Evolutionary conservation across 2,797 vertebrate genomes (phyloP).

Genomic region (Alauda arvensis): DNA sequence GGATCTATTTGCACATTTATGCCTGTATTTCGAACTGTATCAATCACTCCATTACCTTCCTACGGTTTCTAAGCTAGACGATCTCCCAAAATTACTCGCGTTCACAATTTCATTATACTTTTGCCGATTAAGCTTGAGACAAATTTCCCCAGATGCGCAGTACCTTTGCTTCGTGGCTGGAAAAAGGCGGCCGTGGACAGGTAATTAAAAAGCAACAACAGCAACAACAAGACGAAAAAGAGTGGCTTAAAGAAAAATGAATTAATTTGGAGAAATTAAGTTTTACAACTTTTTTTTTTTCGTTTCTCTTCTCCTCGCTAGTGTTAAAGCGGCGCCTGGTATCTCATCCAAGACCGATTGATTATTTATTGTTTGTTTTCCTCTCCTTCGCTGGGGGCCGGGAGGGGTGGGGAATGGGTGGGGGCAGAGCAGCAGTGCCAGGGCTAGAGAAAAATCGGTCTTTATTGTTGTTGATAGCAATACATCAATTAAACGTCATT

Average conservation of each 20-base stretch:
- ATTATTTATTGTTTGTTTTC: conserved; percentile 74
- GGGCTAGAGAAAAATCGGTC: conserved; percentile 62
- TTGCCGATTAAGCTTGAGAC: conserved; percentile 17
- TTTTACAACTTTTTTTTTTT: conserved; percentile 64
- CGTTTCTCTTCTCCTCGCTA: conserved; percentile 51
- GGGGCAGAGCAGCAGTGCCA: conserved; percentile 49
- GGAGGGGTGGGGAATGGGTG: conserved; percentile 37
- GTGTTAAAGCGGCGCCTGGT: neutral
- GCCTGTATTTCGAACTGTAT: neutral
- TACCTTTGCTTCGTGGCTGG: conserved; percentile 28
- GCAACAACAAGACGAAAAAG: neutral
- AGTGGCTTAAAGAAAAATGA: conserved; percentile 11
- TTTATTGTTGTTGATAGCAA: conserved; percentile 68
- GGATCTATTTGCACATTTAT: neutral
- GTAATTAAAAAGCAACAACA: conserved; percentile 45
- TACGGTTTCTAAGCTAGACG: neutral
- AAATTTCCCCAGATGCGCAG: neutral
- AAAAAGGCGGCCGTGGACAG: conserved; percentile 10
- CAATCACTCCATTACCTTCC: neutral
- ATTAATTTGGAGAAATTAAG: conserved; percentile 44
- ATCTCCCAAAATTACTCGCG: conserved; percentile 28
- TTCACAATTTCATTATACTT: conserved; percentile 32
- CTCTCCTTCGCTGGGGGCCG: conserved; percentile 56
- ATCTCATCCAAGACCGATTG: conserved; percentile 20
- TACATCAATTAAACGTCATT: conserved; percentile 72